Percentiles rank a stretch among this genome's conserved stretches.
Conservation (phyloP, 1,140 invertebrate species). For the Triops longicaudatus region DNA sequence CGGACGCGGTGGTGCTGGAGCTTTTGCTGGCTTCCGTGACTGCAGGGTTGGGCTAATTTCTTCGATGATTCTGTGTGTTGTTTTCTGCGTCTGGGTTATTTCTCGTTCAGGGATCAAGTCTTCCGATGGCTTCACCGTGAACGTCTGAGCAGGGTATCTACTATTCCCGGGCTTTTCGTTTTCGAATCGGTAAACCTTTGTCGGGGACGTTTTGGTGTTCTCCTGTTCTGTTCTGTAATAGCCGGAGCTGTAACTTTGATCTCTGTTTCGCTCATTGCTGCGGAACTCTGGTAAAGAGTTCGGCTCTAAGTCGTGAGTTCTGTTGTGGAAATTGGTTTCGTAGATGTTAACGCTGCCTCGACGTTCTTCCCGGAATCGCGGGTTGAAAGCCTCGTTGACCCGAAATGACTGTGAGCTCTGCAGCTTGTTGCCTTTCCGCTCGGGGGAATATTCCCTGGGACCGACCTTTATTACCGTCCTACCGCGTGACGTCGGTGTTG, state of each 20-base stretch:
- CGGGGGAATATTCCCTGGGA: neutral
- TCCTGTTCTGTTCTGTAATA: neutral
- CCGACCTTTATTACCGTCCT: conserved; percentile 16
- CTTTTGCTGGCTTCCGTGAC: conserved; percentile 29
- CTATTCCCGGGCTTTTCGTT: neutral
- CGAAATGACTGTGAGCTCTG: neutral
- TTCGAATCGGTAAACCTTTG: neutral
- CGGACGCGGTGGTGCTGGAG: conserved; percentile 36
- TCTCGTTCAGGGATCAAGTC: conserved; percentile 1
- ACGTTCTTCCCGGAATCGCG: neutral
- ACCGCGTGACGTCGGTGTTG: conserved; percentile 1
- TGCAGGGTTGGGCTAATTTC: conserved; percentile 34
- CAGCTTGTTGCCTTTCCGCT: neutral
- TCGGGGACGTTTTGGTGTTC: neutral
- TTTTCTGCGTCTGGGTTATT: neutral
- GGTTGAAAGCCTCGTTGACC: neutral
- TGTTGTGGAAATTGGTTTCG: neutral
- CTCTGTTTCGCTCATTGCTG: neutral
- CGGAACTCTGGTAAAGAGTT: neutral
- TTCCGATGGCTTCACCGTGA: neutral
- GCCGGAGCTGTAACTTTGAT: neutral
- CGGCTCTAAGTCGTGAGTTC: neutral
- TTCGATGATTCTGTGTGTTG: conserved; percentile 36
- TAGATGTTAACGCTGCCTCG: neutral
- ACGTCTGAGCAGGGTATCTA: neutral